Evolutionary conservation across 2,888 invertebrate species (phyloP), one percentile per base, ranked within the genome.

Genomic region (Melanophora roralis): DNA sequence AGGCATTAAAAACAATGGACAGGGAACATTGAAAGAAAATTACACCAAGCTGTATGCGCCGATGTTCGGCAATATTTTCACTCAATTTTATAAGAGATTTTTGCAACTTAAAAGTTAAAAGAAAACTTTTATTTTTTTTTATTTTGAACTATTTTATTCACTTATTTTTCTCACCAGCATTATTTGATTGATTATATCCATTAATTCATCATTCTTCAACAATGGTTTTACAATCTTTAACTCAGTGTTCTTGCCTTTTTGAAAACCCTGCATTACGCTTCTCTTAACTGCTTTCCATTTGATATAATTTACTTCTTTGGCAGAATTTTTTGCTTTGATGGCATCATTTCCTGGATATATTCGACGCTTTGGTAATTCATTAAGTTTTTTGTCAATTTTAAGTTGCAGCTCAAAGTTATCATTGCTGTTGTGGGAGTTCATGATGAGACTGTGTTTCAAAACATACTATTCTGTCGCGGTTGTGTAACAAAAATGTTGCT

Each of bases 1-100:
- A 82, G n/a, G 81, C 32, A 64, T 82, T 82, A 14, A 82, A 81
- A 7, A 82, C 34, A 51, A 82, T 82, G 2, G 79, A 14, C 8
- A 81, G n/a, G 3, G 45, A 69, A 21, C 69, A 60, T 14, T 81
- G 79, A 47, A 80, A 78, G 45, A 81, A 73, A 57, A 82, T 81
- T 16, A 59, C 73, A 12, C 59, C 23, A 62, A 82, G 51, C 34
- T 71, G 79, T 9, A 80, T 6, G 32, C 81, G 81, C 4, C 75
- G 55, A 27, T 64, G 43, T 6, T 60, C 23, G 40, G 19, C 57
- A 1, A 81, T 16, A 27, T 23, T 38, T 9, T 49, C 47, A 4
- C 67, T 68, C 32, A 81, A 16, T 9, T 59, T 12, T 2, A 82
- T 81, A 6, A 82, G 36, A 11, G 38, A 27, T 11, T 73, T 45